Evolutionary conservation across 2,888 invertebrate genomes (phyloP), one percentile per base, ranked within the genome.

Genomic region (Alloscopus bannaensis): DNA sequence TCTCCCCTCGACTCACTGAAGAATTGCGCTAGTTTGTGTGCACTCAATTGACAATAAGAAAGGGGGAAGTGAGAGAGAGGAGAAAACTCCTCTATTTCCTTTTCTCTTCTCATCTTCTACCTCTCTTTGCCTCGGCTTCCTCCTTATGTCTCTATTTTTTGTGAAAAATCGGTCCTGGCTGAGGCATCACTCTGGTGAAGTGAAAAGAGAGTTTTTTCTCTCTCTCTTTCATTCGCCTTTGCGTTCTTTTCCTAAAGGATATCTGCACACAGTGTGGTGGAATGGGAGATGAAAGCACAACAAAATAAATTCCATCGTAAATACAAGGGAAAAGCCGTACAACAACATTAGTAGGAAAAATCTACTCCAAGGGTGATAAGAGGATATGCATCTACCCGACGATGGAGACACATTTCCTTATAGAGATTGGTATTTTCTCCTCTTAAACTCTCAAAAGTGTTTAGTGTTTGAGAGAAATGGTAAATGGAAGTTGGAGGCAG

Each of bases 261-360:
- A 36, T 13, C 47, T 50, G 20, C 20, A 47, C 59, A 60, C 24
- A 60, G 42, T 42, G 28, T 55, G 22, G 64, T 73, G 72, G 64
- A 66, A 47, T 47, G 66, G 55, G 70, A 70, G 65, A 77, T 77
- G 70, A 50, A 77, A 77, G 65, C 77, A 77, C 59, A 62, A 65
- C 59, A 70, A 65, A 62, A 55, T 52, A 66, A 40, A 42, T 28
- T 24, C 40, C 42, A 13, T 22, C 3, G 20, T 45, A 29, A n/a
- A 18, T 68, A 28, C 47, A 29, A 22, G 24, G n/a, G 18, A 55
- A 68, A 59, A n/a, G n/a, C n/a, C n/a, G n/a, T n/a, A n/a, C n/a
- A n/a, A n/a, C n/a, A n/a, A n/a, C n/a, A n/a, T n/a, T n/a, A n/a
- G n/a, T n/a, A n/a, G n/a, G n/a, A n/a, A n/a, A n/a, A n/a, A n/a